Base-by-base conservation (phyloP, 2,113 vertebrate species). In the Lepisosteus oculatus region DNA sequence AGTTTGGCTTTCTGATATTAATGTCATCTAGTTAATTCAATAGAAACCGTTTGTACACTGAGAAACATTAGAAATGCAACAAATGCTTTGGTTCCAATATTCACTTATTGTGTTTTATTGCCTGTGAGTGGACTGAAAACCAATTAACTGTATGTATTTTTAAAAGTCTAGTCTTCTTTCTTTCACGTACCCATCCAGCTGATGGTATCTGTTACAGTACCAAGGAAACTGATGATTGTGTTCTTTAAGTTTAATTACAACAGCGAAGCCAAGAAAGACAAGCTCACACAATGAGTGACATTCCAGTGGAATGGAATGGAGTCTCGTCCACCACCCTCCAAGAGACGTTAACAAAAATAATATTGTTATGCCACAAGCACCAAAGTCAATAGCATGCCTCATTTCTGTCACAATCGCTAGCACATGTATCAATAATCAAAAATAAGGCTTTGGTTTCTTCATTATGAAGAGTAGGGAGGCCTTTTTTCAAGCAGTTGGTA, bases 181-280 rank as follows among this genome's bases (percentile, higher is more conserved):
- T 66, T 67, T 43, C 8, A 43, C 17, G 59, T 45, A 59, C 42
- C 65, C 64, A 72, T 72, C 55, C 64, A 17, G n/a, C 43, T 54
- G 65, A 61, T 43, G 42, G 55, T n/a, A 15, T 13, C 59, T 51
- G 69, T 55, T 61, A 44, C 43, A n/a, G 42, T n/a, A 44, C 55
- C 54, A 51, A n/a, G 13, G 55, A 61, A 59, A 61, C 15, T 8
- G 55, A 7, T 54, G 55, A 15, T 56, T 17, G 57, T 9, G 51
- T 59, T 43, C 12, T 17, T 47, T 43, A 12, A 55, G 47, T 65
- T 45, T n/a, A 72, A 56, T 65, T 41, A 13, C 13, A 29, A 54
- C n/a, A 41, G 45, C 1, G 17, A 44, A 51, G 61, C 45, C 70
- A 65, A 41, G 41, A 43, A 44, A 59, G 42, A 54, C 17, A 57